Evolutionary conservation across 2,113 vertebrate species (phyloP).

Genomic region (Amphiprion percula): DNA sequence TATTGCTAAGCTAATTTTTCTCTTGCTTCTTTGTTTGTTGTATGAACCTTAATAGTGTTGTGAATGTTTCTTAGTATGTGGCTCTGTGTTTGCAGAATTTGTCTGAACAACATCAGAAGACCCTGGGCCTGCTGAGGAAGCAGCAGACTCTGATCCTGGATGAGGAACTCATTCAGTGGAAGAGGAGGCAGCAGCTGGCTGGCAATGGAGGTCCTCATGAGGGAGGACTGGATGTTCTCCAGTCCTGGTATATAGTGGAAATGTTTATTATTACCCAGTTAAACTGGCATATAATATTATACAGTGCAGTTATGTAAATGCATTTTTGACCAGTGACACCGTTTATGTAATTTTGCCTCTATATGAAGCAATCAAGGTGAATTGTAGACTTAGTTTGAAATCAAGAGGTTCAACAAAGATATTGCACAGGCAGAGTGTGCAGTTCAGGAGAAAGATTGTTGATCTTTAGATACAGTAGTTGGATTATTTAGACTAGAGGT

Average conservation of each 20-base stretch:
- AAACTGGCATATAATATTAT: not conserved
- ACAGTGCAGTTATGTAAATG: not conserved
- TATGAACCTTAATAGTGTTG: no score
- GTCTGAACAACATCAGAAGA: constrained; percentile 94
- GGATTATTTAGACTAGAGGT: no score
- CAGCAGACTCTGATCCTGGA: constrained; percentile 94
- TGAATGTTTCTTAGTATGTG: constrained; percentile 8
- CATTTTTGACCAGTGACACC: no score
- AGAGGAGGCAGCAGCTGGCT: constrained; percentile 91
- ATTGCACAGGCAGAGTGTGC: no score
- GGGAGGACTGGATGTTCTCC: constrained; percentile 91
- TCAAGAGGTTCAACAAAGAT: no score
- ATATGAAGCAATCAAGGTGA: no score
- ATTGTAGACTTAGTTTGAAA: no score
- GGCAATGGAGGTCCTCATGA: constrained; percentile 92
- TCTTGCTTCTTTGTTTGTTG: no score
- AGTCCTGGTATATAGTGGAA: constrained; percentile 83
- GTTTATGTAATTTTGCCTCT: no score
- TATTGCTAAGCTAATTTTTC: no score
- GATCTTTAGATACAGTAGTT: no score
- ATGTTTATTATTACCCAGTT: not conserved
- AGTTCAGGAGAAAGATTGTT: no score
- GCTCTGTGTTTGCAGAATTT: constrained; percentile 81
- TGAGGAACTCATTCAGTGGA: constrained; percentile 94
- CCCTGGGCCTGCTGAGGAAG: constrained; percentile 89